A percentile compares a stretch with the other conserved stretches of the same genome.
phyloP scores from a whole-genome alignment of 2,797 vertebrate genomes.

The Hippopotamyrus pictus region DNA sequence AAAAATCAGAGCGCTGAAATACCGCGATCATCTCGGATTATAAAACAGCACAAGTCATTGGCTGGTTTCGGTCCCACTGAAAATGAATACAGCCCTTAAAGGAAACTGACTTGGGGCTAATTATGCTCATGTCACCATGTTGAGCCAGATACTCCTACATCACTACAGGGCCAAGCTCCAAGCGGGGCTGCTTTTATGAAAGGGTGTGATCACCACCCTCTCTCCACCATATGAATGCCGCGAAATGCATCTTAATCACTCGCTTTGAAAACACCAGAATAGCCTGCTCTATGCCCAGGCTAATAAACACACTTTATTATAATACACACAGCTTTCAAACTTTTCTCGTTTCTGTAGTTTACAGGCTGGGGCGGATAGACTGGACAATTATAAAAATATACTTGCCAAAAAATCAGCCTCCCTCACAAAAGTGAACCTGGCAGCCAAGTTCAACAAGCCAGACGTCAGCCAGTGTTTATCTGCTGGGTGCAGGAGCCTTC shows the following conservation, averaged over 20 bases:
- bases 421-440: conserved; percentile 14
- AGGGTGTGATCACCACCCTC: not conserved
- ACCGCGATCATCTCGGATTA: not conserved
- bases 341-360: conserved; percentile 23
- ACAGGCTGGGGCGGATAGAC: not conserved
- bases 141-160: not conserved
- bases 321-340: conserved; percentile 13
- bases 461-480: conserved; percentile 19
- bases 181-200: not conserved
- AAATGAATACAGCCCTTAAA: not conserved
- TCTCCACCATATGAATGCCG: not conserved
- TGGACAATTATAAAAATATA: not conserved
- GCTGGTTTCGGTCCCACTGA: not conserved
- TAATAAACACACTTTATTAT: conserved; percentile 30
- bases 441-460: conserved; percentile 37
- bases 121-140: not conserved
- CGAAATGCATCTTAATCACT: not conserved
- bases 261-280: not conserved
- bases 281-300: conserved; percentile 17
- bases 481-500: conserved; percentile 31
- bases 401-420: conserved; percentile 29
- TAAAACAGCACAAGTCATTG: not conserved
- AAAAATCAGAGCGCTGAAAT: not conserved
- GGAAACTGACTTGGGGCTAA: not conserved
- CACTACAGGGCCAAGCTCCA: not conserved